Evolutionary conservation across 2,888 invertebrate species (phyloP), one percentile per base, ranked within the genome.

Genomic region (Polydrusus pterygomalis): DNA sequence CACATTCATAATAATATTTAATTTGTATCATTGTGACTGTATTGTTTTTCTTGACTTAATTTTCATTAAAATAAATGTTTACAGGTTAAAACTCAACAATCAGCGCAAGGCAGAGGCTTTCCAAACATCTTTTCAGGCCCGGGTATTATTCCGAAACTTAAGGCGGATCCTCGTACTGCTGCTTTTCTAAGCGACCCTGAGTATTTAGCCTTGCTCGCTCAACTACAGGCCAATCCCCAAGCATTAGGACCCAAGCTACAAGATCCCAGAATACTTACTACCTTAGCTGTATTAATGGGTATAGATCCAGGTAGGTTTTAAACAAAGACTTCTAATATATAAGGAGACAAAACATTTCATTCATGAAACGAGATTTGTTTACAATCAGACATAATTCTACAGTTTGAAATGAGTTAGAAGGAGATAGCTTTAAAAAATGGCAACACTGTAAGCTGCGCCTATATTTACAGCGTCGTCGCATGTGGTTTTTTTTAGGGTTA

Each of bases 101-200:
- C 78, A 7, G 73, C 80, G 2, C 75, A 77, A 45, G 43, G 25
- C 9, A 76, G 77, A 11, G 69, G 77, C 18, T 85, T 87, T 75
- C 86, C 80, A 0, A 91, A 90, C 84, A 91, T 91, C 0, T 93
- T 93, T 83, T 86, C 86, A 58, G 86, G 88, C 9, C 90, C 91
- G 0, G 89, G 91, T 82, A 82, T 93, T 1, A 89, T 92, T 79
- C 86, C 88, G 0, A 94, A 93, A 85, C 86, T 96, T 15, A 87
- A 89, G 75, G 89, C 88, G 5, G 92, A 96, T 86, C 93, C 94
- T 11, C 89, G 92, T 84, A 95, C 95, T 3, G 91, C 89, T 82
- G 91, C 91, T 64, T 93, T 90, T 86, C 85, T 96, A 65, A 91
- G 93, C 75, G 95, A 96, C 87, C 95, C 95, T 0, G 91, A 92